phyloP scores from a whole-genome alignment of 2,797 vertebrate species.

The Geotrypetes seraphini region DNA sequence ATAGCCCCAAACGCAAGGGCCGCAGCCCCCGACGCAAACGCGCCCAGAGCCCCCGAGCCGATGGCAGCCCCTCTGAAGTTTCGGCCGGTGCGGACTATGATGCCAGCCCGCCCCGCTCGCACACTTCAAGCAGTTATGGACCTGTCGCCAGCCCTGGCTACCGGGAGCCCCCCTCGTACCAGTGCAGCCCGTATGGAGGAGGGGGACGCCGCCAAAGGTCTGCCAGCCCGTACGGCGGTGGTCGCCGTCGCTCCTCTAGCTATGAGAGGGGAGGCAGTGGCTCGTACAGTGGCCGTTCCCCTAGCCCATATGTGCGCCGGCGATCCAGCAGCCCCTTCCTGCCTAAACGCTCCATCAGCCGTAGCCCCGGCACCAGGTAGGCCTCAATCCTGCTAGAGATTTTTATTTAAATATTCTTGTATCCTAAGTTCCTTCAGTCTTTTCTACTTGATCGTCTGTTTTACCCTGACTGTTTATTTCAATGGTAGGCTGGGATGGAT shows the following conservation, averaged over 20 bases:
- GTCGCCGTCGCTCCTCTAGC: slow-evolving; percentile 85
- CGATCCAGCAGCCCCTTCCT: slow-evolving; percentile 84
- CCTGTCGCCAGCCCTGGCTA: slow-evolving; percentile 57
- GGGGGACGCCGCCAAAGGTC: slow-evolving; percentile 69
- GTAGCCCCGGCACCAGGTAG: slow-evolving; percentile 87
- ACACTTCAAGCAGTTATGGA: slow-evolving; percentile 58
- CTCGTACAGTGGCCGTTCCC: slow-evolving; percentile 60
- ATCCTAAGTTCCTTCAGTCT: no score
- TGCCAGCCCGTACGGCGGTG: slow-evolving; percentile 62
- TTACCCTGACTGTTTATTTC: no score
- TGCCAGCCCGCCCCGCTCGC: slow-evolving; percentile 61
- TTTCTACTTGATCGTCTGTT: no score
- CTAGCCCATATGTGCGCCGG: slow-evolving; percentile 68
- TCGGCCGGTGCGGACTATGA: slow-evolving; percentile 77
- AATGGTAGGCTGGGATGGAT: no score
- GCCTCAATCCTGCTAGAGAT: not conserved
- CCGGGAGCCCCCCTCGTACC: slow-evolving; percentile 61
- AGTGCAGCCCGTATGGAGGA: slow-evolving; percentile 61
- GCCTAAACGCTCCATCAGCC: slow-evolving; percentile 81
- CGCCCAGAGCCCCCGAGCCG: slow-evolving; percentile 71
- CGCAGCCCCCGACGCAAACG: slow-evolving; percentile 74
- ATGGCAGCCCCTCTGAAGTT: slow-evolving; percentile 72
- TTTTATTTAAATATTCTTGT: no score
- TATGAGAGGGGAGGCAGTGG: slow-evolving; percentile 87
- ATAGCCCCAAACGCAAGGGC: slow-evolving; percentile 58